Evolutionary conservation across 2,113 vertebrate genomes (phyloP).

Genomic region (Pluvialis apricaria): DNA sequence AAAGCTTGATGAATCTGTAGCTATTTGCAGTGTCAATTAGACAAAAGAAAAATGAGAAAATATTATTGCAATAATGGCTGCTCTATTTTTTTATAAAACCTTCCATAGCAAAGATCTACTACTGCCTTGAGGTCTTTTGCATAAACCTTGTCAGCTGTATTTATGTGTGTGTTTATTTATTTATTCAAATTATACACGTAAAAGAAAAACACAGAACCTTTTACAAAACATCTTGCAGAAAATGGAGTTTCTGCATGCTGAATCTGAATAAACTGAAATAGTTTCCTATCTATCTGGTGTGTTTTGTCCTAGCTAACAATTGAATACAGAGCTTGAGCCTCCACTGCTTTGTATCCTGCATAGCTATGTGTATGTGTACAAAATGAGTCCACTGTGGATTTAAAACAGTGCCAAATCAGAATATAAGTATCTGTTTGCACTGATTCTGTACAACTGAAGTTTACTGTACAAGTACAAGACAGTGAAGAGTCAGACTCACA

Average conservation of each 20-base stretch:
- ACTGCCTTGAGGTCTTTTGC: neutral
- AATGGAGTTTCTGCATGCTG: neutral
- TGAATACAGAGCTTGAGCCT: neutral
- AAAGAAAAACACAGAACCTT: neutral
- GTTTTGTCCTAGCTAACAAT: neutral
- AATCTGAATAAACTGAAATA: neutral
- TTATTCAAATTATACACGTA: neutral
- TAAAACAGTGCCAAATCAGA: neutral
- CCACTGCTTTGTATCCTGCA: neutral
- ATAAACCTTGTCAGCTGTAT: neutral
- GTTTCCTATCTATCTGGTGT: neutral
- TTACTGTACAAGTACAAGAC: neutral
- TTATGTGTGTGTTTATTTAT: neutral
- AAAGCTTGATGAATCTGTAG: conserved; percentile 14
- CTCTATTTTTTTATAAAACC: neutral
- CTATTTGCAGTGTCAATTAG: neutral
- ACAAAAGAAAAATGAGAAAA: neutral
- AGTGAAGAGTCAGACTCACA: neutral
- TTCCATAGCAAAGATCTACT: neutral
- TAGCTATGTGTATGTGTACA: neutral
- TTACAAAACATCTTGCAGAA: neutral
- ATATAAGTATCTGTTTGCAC: neutral
- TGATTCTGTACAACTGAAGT: neutral
- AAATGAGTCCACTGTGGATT: neutral
- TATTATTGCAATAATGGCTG: neutral